Conservation (phyloP, 2,888 invertebrate species). For the Aleiodes alternator region DNA sequence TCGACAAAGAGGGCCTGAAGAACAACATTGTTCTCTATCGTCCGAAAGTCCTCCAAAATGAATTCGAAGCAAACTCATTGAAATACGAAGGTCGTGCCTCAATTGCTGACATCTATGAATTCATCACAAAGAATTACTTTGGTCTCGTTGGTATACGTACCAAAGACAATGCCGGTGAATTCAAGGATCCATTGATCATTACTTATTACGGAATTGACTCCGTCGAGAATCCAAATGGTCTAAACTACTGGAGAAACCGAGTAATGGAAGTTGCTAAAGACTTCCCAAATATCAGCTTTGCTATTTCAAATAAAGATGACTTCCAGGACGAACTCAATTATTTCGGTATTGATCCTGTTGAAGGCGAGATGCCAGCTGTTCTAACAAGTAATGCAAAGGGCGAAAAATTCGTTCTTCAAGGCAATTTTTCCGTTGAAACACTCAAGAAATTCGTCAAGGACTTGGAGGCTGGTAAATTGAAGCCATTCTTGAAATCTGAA, state of each 20-base stretch:
- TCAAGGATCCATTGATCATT: slow-evolving; percentile 91
- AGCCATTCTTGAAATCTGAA: slow-evolving; percentile 97
- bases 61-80: slow-evolving; percentile 90
- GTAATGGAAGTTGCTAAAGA: slow-evolving; percentile 92
- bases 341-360: slow-evolving; percentile 91
- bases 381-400: slow-evolving; percentile 89
- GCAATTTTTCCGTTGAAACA: slow-evolving; percentile 93
- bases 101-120: slow-evolving; percentile 84
- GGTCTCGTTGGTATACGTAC: slow-evolving; percentile 95
- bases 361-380: slow-evolving; percentile 92
- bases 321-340: slow-evolving; percentile 96
- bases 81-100: slow-evolving; percentile 85
- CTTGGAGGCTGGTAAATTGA: slow-evolving; percentile 87
- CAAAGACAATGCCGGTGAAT: slow-evolving; percentile 89
- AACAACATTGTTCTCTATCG: slow-evolving; percentile 92
- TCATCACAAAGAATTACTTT: slow-evolving; percentile 89
- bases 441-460: slow-evolving; percentile 91
- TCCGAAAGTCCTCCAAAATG: slow-evolving; percentile 92
- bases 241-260: slow-evolving; percentile 99
- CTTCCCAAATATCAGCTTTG: slow-evolving; percentile 85
- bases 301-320: slow-evolving; percentile 93
- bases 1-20: slow-evolving; percentile 86
- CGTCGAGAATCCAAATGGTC: slow-evolving; percentile 96
- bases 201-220: slow-evolving; percentile 98
- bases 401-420: slow-evolving; percentile 92